Evolutionary conservation across 1,140 invertebrate genomes (phyloP).

Genomic region (Drosophila arizonae): DNA sequence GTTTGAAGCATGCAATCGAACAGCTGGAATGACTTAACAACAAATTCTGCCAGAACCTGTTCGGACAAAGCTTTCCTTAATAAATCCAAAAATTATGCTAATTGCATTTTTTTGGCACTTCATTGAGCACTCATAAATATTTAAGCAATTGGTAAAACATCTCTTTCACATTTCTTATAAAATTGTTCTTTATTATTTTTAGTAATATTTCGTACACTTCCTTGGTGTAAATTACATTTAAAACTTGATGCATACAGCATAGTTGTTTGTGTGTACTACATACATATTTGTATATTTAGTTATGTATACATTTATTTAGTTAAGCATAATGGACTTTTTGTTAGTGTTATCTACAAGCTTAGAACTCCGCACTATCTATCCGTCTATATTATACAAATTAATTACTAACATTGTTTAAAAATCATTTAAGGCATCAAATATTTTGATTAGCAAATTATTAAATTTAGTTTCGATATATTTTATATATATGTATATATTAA

Average conservation of each 20-base stretch:
- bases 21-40: constrained; percentile 25
- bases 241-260: constrained; percentile 44
- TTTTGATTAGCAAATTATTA: constrained; percentile 60
- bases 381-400: constrained; percentile 27
- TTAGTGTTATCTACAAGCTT: constrained; percentile 50
- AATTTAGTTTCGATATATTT: constrained; percentile 23
- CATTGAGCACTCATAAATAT: constrained; percentile 47
- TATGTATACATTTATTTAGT: constrained; percentile 9
- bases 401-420: constrained; percentile 21
- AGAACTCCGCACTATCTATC: constrained; percentile 14
- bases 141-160: constrained; percentile 5
- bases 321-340: constrained; percentile 55
- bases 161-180: constrained; percentile 55
- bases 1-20: constrained; percentile 21
- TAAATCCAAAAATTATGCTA: constrained; percentile 53
- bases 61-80: constrained; percentile 56
- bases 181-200: constrained; percentile 62
- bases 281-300: constrained; percentile 3
- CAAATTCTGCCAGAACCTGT: constrained; percentile 47
- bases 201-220: constrained; percentile 58
- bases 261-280: background rate
- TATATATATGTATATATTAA: constrained; percentile 24
- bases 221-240: constrained; percentile 66
- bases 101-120: constrained; percentile 39
- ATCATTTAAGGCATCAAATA: constrained; percentile 63